Percentiles rank a stretch among this genome's conserved stretches.
These are phyloP conservation scores for Bufo bufo DNA, from an alignment of 2,113 vertebrate genomes.

Conservation along the genomic window DNA sequence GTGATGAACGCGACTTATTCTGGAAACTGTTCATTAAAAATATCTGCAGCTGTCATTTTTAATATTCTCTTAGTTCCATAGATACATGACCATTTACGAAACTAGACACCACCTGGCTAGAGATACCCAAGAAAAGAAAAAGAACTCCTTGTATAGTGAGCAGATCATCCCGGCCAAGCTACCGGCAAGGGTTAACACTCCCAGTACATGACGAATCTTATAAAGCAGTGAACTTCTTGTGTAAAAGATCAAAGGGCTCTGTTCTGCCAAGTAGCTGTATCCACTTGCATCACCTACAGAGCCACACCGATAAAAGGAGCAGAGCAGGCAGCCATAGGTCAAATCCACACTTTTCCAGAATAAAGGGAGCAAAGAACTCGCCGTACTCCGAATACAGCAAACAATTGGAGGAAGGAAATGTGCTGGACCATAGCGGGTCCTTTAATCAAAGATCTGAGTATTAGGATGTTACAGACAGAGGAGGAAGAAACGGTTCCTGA, in stretches of 20 bases:
- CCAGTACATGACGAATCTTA: not conserved
- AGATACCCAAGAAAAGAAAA: no score
- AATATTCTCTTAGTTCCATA: no score
- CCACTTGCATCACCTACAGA: conserved; percentile 20
- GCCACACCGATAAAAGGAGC: conserved; percentile 1
- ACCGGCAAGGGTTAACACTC: not conserved
- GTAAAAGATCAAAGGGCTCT: not conserved
- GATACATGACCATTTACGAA: no score
- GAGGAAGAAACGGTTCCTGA: conserved; percentile 41
- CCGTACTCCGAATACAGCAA: conserved; percentile 52
- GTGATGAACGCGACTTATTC: no score
- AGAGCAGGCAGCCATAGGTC: conserved; percentile 22
- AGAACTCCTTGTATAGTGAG: no score
- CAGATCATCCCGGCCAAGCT: no score
- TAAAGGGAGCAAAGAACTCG: conserved; percentile 22
- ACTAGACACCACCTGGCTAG: no score
- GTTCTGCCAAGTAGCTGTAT: conserved; percentile 6
- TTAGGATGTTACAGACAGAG: conserved; percentile 40
- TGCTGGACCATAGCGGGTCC: conserved; percentile 46
- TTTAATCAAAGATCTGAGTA: conserved; percentile 28
- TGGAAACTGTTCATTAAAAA: no score
- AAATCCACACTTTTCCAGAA: not conserved
- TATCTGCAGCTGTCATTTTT: no score
- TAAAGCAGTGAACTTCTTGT: not conserved
- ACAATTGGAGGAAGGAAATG: conserved; percentile 69